Conservation (phyloP, 2,797 vertebrate species). For the Acropternis orthonyx region DNA sequence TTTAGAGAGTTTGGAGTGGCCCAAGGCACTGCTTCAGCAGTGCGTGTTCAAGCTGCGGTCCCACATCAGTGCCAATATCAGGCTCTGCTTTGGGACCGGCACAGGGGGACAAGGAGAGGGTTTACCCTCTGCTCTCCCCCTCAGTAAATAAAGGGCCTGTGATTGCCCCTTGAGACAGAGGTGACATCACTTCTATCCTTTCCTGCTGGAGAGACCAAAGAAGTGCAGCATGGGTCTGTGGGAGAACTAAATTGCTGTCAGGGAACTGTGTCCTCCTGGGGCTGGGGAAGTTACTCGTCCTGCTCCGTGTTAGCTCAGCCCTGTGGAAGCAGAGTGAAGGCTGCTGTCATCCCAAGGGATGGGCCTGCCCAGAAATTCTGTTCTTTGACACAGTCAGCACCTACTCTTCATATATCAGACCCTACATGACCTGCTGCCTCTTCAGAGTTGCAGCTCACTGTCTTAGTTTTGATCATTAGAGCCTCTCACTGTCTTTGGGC, state of each 20-base stretch:
- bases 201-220: background rate
- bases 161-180: background rate
- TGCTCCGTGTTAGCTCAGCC: background rate
- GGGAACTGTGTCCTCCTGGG: fast-evolving
- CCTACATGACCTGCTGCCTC: background rate
- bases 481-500: background rate
- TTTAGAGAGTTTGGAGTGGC: background rate
- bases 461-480: conserved; percentile 13
- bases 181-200: background rate
- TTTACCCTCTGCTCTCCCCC: background rate
- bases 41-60: background rate
- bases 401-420: background rate
- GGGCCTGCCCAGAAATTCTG: background rate
- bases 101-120: background rate
- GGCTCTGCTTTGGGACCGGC: background rate
- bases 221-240: background rate
- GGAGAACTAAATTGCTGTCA: fast-evolving
- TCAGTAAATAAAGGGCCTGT: background rate
- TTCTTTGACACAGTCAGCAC: background rate
- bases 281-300: background rate
- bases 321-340: background rate
- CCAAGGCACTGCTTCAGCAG: background rate
- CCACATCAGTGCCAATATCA: background rate
- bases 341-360: background rate
- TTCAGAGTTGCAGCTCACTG: background rate